phyloP scores from a whole-genome alignment of 2,888 invertebrate genomes.

The Halictus quadricinctus region DNA sequence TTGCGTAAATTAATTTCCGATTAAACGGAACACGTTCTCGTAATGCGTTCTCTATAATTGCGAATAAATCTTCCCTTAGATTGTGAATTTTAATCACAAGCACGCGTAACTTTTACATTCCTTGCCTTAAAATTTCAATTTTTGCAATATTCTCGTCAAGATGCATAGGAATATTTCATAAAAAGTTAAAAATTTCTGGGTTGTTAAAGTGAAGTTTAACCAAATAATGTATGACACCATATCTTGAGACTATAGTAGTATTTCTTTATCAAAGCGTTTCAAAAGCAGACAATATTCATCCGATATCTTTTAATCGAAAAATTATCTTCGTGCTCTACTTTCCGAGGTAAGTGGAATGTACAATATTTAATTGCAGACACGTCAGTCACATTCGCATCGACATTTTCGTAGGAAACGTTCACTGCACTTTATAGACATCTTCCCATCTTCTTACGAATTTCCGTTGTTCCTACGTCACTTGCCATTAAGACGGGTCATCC shows the following conservation, averaged over 20 bases:
- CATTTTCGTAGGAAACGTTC: background rate
- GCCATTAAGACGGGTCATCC: constrained; percentile 3
- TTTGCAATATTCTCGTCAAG: too few relatives aligned
- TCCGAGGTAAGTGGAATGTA: background rate
- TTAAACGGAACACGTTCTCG: background rate
- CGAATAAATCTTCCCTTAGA: background rate
- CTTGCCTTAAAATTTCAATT: too few relatives aligned
- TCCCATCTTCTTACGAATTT: background rate
- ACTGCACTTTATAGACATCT: background rate
- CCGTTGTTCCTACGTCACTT: background rate
- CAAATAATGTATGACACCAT: too few relatives aligned
- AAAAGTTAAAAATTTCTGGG: too few relatives aligned
- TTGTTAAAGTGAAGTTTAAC: too few relatives aligned
- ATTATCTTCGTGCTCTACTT: background rate
- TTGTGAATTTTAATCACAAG: background rate
- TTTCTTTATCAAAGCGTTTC: too few relatives aligned
- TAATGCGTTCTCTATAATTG: background rate
- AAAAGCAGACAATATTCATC: too few relatives aligned
- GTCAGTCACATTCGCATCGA: background rate
- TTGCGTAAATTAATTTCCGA: background rate
- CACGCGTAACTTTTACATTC: too few relatives aligned
- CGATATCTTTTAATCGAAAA: background rate
- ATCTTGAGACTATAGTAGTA: too few relatives aligned
- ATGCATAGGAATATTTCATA: too few relatives aligned
- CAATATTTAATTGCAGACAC: background rate